Percentiles rank a stretch among this genome's conserved stretches.
Conservation (phyloP, 2,888 invertebrate genomes). For the Ischnus inquisitorius region DNA sequence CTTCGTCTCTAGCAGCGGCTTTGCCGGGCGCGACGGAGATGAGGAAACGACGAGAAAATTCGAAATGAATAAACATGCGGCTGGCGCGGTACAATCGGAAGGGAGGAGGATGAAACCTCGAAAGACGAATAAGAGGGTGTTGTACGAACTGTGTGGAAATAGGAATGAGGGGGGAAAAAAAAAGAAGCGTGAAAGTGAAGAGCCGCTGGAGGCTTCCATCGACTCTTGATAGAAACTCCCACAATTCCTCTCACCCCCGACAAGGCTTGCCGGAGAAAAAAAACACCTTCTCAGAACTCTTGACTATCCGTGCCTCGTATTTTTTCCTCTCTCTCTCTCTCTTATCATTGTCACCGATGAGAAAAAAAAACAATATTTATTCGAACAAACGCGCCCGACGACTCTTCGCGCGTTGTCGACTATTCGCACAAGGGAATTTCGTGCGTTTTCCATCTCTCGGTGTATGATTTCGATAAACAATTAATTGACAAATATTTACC, state of each 20-base stretch:
- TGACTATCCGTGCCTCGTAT: constrained; percentile 35
- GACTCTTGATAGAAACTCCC: constrained; percentile 35
- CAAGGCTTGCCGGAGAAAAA: constrained; percentile 8
- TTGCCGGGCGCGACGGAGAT: not conserved
- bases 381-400: constrained; percentile 15
- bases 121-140: constrained; percentile 17
- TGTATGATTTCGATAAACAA: not conserved
- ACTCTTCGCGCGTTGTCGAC: not conserved
- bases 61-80: constrained; percentile 59
- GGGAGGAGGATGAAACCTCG: constrained; percentile 10
- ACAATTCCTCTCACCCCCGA: constrained; percentile 31
- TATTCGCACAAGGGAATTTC: not conserved
- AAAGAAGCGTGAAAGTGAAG: constrained; percentile 37
- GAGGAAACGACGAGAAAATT: constrained; percentile 25
- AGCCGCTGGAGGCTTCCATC: constrained; percentile 25
- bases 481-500: not conserved
- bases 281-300: constrained; percentile 43
- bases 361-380: constrained; percentile 45
- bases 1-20: not conserved
- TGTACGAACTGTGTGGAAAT: not conserved
- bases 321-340: constrained; percentile 33
- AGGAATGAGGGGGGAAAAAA: not conserved
- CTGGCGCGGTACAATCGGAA: not conserved
- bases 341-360: constrained; percentile 8
- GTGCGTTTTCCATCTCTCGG: not conserved